Base-by-base conservation (phyloP, 2,113 vertebrate genomes). In the Potamarius usumacintae region DNA sequence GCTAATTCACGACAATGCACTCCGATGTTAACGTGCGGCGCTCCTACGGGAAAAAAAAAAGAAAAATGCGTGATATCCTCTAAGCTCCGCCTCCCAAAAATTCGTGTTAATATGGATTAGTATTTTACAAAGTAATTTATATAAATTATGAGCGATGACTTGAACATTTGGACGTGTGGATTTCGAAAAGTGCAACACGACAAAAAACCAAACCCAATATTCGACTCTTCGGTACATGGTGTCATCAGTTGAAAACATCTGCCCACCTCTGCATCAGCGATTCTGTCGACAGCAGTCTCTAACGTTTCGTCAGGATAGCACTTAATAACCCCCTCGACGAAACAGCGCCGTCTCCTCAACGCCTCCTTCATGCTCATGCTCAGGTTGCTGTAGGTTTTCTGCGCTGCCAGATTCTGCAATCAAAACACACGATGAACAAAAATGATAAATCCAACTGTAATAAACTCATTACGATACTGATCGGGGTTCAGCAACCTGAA, bases 351-450 rank as follows among this genome's bases (percentile, higher is more conserved):
- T 62, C 94, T 95, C 86, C 48, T 90, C 90, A 97, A 77, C 0
- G 96, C 97, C 74, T 99, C 97, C 22, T 90, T 91, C 93, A 99
- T 97, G 0, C 94, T 97, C 76, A 99, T 96, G 92, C 98, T 96
- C 92, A 99, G 94, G 86, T 98, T 96, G 92, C 97, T 97, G 93
- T 99, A 99, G 11, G 91, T 95, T 92, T 98, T 96, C 93, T 98
- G 97, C 4, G 98, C 98, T 1, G 98, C 98, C 84, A 99, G 88
- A 84, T 99, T 95, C 95, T 92, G 12, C 15, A 74, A 90, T 74
- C 7, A 72, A 5, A 71, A 48, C 5, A 18, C 14, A 52, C 34
- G 22, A 15, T 55, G 0, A 71, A 55, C 76, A 60, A 63, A 7
- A 30, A 69, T 2, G 27, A 20, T 48, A 4, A 20, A 48, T 5